Evolutionary conservation across 2,797 vertebrate genomes (phyloP).

Genomic region (Mallotus villosus): DNA sequence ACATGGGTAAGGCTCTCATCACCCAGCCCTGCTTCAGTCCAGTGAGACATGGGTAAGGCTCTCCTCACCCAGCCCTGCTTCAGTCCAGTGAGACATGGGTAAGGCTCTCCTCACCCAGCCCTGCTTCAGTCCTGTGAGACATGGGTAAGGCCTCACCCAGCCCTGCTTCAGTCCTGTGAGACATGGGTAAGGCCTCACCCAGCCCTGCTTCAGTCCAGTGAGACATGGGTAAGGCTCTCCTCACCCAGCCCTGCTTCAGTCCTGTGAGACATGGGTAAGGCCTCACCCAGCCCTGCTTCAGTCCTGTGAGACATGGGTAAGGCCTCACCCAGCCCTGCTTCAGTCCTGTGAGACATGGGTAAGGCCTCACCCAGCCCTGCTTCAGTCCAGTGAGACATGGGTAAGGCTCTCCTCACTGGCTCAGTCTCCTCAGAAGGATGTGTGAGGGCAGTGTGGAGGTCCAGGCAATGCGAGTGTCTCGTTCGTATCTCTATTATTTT

Average conservation of each 20-base stretch:
- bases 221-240: slow-evolving; percentile 58
- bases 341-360: slow-evolving; percentile 56
- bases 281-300: slow-evolving; percentile 68
- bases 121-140: slow-evolving; percentile 73
- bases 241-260: slow-evolving; percentile 71
- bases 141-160: slow-evolving; percentile 10
- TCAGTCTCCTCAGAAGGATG: neutral
- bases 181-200: slow-evolving; percentile 70
- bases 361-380: slow-evolving; percentile 57
- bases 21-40: slow-evolving; percentile 73
- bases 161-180: slow-evolving; percentile 74
- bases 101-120: slow-evolving; percentile 43
- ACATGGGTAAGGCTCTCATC: slow-evolving; percentile 52
- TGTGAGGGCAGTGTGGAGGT: no score
- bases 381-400: slow-evolving; percentile 63
- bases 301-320: slow-evolving; percentile 63
- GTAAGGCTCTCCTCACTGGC: neutral
- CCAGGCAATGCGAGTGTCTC: no score
- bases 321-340: slow-evolving; percentile 67
- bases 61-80: slow-evolving; percentile 63
- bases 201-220: slow-evolving; percentile 62
- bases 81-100: slow-evolving; percentile 66
- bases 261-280: slow-evolving; percentile 63
- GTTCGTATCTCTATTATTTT: no score
- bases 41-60: slow-evolving; percentile 58